Evolutionary conservation across 2,797 vertebrate genomes (phyloP).

Genomic region (Streptopelia turtur): DNA sequence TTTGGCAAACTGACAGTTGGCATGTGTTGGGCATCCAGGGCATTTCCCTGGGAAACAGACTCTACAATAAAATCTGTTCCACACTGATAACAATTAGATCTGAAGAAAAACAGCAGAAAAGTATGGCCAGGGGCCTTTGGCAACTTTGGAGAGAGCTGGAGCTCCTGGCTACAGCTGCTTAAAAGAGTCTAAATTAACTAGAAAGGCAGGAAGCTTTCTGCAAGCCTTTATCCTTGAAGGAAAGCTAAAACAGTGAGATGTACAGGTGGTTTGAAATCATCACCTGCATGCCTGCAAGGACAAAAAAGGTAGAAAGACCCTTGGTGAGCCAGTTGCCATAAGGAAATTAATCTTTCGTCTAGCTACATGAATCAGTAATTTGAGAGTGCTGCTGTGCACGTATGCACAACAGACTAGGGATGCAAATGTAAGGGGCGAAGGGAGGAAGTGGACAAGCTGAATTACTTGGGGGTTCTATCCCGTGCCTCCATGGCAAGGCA

Average conservation of each 20-base stretch:
- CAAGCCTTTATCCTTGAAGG: not conserved
- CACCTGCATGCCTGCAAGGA: not conserved
- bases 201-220: not conserved
- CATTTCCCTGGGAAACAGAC: conserved; percentile 27
- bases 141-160: not conserved
- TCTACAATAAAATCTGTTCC: conserved; percentile 51
- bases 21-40: not conserved
- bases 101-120: conserved; percentile 18
- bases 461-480: not conserved
- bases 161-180: conserved; percentile 1
- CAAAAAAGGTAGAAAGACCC: not conserved
- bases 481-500: fast-evolving
- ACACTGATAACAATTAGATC: conserved; percentile 60
- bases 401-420: not conserved
- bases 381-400: not conserved
- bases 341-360: not conserved
- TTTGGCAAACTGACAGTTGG: conserved; percentile 57
- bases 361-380: not conserved
- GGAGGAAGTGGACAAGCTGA: not conserved
- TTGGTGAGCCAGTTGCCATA: not conserved
- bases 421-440: not conserved
- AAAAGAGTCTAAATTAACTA: not conserved
- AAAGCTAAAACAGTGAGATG: not conserved
- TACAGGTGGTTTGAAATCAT: not conserved
- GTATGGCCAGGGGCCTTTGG: conserved; percentile 24